Evolutionary conservation across 2,113 vertebrate genomes (phyloP).

Genomic region (Lynx canadensis): DNA sequence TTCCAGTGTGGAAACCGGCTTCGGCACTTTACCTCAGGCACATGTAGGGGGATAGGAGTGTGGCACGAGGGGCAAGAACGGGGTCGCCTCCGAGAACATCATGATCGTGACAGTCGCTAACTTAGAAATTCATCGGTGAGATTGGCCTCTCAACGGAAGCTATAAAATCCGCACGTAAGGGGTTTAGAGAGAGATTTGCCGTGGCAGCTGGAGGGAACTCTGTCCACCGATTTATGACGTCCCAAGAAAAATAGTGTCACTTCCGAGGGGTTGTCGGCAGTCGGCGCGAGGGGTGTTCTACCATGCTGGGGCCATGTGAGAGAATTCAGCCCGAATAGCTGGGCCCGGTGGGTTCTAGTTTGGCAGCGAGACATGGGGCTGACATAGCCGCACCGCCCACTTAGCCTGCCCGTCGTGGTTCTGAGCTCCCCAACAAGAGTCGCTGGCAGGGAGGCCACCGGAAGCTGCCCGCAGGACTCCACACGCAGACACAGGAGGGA

Average conservation of each 20-base stretch:
- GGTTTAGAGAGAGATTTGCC: no score
- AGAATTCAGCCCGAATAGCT: accelerated
- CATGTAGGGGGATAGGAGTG: accelerated
- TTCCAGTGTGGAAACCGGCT: background rate
- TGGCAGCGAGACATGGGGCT: background rate
- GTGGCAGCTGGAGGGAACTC: accelerated
- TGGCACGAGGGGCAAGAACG: no score
- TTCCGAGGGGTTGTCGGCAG: background rate
- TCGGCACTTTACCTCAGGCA: background rate
- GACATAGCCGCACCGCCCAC: no score
- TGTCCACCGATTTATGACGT: no score
- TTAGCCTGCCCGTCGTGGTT: no score
- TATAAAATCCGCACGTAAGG: accelerated
- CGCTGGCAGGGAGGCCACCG: accelerated
- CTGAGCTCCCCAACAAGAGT: background rate
- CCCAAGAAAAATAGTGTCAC: accelerated
- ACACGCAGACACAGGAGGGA: background rate
- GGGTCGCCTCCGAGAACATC: background rate
- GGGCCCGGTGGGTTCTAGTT: background rate
- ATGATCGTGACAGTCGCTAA: accelerated
- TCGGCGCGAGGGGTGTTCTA: accelerated
- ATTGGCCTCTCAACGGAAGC: background rate
- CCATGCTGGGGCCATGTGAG: accelerated
- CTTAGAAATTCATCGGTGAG: accelerated
- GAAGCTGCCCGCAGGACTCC: background rate